Base-by-base conservation (phyloP, 2,113 vertebrate species). In the Dipodomys stephensi region DNA sequence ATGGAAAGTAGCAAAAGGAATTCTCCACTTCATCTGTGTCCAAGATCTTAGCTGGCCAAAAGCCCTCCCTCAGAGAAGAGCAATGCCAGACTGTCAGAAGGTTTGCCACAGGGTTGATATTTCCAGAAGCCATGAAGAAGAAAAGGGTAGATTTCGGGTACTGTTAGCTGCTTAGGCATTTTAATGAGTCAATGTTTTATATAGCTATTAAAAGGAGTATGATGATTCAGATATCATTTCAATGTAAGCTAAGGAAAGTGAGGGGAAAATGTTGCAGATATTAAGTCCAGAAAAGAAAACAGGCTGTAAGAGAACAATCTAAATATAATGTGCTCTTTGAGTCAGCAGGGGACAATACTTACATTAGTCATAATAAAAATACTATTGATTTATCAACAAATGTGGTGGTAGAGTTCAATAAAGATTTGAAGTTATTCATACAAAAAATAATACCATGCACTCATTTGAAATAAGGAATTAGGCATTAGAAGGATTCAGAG, bases 351-450 rank as follows among this genome's bases (percentile, higher is more conserved):
- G 60, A 39, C 5, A 76, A 11, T n/a, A 60, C 77, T 86, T 82
- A 46, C 16, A 22, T 67, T 77, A 77, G 44, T 80, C 27, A 85
- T 78, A 27, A n/a, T 32, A 72, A 82, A 64, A 11, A 39, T 77
- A 74, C 27, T 74, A 25, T 46, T n/a, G 30, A 71, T 81, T 90
- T 87, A 71, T 60, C 30, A 79, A 7, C 20, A 67, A 67, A 82
- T 4, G 15, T 57, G 39, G 16, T 62, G 15, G 76, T 60, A 64
- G 19, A 85, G 32, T 74, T 77, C 64, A 32, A 62, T 62, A 79
- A 39, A 88, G 49, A 65, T 67, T 93, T 89, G 78, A 93, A 72
- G 62, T 78, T 78, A 82, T 44, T 86, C 62, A 86, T 49, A 23
- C 81, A 85, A 88, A 76, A 32, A 76, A 83, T 44, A 77, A 87